phyloP scores from a whole-genome alignment of 2,113 vertebrate species.

The Cyprinus carpio region DNA sequence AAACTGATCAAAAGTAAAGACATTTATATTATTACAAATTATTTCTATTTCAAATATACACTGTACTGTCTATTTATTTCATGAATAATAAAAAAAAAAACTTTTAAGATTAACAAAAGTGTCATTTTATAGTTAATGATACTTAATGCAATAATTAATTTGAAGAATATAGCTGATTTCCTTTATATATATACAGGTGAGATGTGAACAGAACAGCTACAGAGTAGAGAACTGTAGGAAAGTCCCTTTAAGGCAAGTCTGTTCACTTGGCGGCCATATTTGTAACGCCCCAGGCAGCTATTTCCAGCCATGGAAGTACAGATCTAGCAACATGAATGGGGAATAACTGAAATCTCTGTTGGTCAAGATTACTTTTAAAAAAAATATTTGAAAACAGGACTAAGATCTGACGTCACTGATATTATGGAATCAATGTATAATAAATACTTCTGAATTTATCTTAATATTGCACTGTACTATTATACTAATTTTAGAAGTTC shows the following conservation, averaged over 20 bases:
- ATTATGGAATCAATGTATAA: neutral
- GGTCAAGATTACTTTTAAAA: neutral
- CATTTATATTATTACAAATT: too few species aligned
- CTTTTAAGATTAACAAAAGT: neutral
- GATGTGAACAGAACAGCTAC: neutral
- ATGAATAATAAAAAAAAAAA: too few species aligned
- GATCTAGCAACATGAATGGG: neutral
- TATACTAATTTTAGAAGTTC: constrained; percentile 62
- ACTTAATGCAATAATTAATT: too few species aligned
- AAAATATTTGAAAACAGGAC: neutral
- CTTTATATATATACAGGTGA: neutral
- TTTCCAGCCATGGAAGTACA: neutral
- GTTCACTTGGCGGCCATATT: neutral
- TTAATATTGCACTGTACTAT: constrained; percentile 39
- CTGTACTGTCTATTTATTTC: too few species aligned
- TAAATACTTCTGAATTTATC: neutral
- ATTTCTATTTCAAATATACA: too few species aligned
- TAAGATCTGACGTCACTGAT: neutral
- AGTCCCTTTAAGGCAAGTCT: neutral
- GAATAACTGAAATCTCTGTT: neutral
- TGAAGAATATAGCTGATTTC: neutral
- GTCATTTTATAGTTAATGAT: neutral
- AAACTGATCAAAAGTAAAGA: neutral
- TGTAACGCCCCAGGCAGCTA: neutral
- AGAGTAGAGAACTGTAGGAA: neutral